A percentile compares a stretch with the other conserved stretches of the same genome.
phyloP scores from a whole-genome alignment of 2,797 vertebrate species.

The Lutjanus campechanus region DNA sequence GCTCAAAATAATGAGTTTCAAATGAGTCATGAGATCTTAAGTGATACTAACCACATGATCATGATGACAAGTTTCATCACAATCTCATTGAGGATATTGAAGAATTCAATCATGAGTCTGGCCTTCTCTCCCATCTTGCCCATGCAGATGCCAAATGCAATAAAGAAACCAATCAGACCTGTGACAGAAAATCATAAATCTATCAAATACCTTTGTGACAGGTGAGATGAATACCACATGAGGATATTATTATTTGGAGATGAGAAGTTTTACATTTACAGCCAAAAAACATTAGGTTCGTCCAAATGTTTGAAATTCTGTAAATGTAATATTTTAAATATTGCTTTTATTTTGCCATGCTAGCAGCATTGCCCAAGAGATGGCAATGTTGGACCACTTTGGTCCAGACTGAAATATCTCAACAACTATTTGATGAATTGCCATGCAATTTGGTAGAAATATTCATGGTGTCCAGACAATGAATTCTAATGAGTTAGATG shows the following conservation, averaged over 20 bases:
- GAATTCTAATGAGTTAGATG: neutral
- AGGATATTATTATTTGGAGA: slow-evolving; percentile 3
- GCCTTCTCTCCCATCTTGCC: slow-evolving; percentile 99
- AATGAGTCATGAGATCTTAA: slow-evolving; percentile 65
- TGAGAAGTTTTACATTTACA: slow-evolving; percentile 41
- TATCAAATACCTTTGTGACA: slow-evolving; percentile 47
- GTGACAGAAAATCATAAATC: slow-evolving; percentile 69
- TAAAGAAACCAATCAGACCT: slow-evolving; percentile 99
- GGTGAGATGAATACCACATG: slow-evolving; percentile 40
- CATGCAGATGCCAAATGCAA: slow-evolving; percentile 99
- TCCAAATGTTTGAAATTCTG: slow-evolving; percentile 19
- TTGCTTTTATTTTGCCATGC: neutral
- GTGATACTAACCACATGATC: slow-evolving; percentile 98
- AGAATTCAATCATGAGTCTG: slow-evolving; percentile 99
- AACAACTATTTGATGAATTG: slow-evolving; percentile 17
- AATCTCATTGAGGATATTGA: slow-evolving; percentile 99
- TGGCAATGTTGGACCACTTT: neutral
- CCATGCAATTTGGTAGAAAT: neutral
- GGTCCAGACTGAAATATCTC: neutral
- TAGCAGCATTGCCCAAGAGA: neutral
- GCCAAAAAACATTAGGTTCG: neutral
- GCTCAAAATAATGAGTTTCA: slow-evolving; percentile 48
- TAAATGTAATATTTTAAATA: neutral
- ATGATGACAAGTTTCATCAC: slow-evolving; percentile 98
- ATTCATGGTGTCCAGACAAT: slow-evolving; percentile 5